phyloP scores from a whole-genome alignment of 1,140 invertebrate species.

The Atta colombica region DNA sequence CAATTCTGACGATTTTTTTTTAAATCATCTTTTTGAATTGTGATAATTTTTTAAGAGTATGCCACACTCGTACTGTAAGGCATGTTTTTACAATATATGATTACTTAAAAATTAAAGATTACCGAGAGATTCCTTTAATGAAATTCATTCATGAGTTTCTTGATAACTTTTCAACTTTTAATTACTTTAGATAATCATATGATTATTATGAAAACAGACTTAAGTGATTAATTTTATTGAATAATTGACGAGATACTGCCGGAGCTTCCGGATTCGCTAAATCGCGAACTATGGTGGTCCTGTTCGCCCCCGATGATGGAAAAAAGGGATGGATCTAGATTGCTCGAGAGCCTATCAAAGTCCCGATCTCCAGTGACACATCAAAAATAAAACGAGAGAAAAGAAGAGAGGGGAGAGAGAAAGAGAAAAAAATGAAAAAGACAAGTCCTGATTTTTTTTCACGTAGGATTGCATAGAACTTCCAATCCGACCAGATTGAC shows the following conservation, averaged over 20 bases:
- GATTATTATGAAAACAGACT: too few relatives aligned
- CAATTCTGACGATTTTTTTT: too few relatives aligned
- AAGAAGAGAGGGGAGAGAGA: too few relatives aligned
- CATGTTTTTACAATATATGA: too few relatives aligned
- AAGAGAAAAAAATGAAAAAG: neutral
- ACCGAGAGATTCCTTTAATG: too few relatives aligned
- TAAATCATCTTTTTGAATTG: too few relatives aligned
- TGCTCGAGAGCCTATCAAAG: neutral
- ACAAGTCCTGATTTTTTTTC: neutral
- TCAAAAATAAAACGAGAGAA: conserved; percentile 17
- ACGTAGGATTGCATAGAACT: neutral
- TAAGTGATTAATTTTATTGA: neutral
- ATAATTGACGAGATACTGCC: neutral
- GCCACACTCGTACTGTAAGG: too few relatives aligned
- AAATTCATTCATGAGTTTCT: too few relatives aligned
- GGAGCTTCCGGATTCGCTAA: neutral
- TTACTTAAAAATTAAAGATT: too few relatives aligned
- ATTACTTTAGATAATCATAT: too few relatives aligned
- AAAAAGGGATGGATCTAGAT: conserved; percentile 13
- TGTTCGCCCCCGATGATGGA: neutral
- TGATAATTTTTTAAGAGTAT: too few relatives aligned
- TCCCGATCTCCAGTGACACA: neutral
- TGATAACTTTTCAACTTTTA: too few relatives aligned
- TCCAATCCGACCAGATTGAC: neutral
- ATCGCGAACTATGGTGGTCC: neutral